A percentile compares a stretch with the other conserved stretches of the same genome.
These are phyloP conservation scores for Hemibagrus wyckioides DNA, from an alignment of 2,113 vertebrate species.

Conservation along the genomic window DNA sequence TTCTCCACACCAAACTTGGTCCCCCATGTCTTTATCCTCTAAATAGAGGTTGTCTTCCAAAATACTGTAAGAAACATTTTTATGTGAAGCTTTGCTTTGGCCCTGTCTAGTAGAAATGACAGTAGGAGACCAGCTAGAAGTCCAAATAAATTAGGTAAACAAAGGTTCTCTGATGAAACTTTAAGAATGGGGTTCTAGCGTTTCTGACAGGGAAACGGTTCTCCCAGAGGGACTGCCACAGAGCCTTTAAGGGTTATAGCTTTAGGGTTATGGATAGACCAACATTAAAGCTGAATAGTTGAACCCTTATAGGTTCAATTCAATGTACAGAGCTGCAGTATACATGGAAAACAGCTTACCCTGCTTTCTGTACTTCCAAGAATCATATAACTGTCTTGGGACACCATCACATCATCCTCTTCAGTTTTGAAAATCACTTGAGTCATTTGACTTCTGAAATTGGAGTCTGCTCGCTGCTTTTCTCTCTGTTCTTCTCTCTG, in stretches of 20 bases:
- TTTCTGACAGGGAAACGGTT: not conserved
- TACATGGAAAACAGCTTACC: not conserved
- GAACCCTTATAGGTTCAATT: too few species aligned
- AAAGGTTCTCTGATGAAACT: not conserved
- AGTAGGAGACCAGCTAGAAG: not conserved
- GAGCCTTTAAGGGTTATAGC: too few species aligned
- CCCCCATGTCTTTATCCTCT: too few species aligned
- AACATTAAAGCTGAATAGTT: not conserved
- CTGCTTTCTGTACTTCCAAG: not conserved
- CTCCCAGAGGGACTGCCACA: not conserved
- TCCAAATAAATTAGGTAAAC: not conserved
- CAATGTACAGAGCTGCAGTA: not conserved
- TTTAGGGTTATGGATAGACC: not conserved
- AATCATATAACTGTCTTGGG: not conserved
- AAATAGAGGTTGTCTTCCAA: too few species aligned
- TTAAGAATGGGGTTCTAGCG: not conserved
- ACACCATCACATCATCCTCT: slow-evolving; percentile 4
- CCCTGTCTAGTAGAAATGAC: not conserved
- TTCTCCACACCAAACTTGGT: too few species aligned
- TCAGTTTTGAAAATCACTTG: slow-evolving; percentile 38
- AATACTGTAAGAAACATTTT: too few species aligned
- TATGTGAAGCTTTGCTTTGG: not conserved
- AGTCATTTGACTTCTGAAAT: slow-evolving; percentile 5
- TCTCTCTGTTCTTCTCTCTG: slow-evolving; percentile 47
- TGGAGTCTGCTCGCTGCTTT: slow-evolving; percentile 7